Evolutionary conservation across 2,888 invertebrate genomes (phyloP).

Genomic region (Drosophila mettleri): DNA sequence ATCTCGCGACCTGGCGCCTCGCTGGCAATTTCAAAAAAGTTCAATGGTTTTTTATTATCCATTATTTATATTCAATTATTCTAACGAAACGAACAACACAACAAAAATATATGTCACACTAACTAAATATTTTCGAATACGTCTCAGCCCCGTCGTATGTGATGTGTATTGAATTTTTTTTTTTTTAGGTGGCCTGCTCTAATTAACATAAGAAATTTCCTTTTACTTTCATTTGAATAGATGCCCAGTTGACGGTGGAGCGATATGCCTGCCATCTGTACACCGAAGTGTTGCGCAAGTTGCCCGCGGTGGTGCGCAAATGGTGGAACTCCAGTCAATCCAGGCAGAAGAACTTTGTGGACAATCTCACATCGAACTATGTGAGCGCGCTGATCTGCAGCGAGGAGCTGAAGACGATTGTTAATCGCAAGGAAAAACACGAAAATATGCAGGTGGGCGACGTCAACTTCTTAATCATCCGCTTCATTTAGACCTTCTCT

Average conservation of each 20-base stretch:
- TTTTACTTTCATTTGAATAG: slow-evolving; percentile 41
- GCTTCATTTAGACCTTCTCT: neutral
- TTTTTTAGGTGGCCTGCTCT: slow-evolving; percentile 30
- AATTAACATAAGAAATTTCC: slow-evolving; percentile 2
- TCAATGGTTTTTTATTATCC: slow-evolving; percentile 52
- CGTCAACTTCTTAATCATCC: neutral
- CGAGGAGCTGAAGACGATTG: slow-evolving; percentile 88
- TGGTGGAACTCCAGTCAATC: slow-evolving; percentile 91
- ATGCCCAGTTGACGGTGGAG: slow-evolving; percentile 76
- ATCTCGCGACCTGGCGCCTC: slow-evolving; percentile 51
- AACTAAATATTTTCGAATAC: slow-evolving; percentile 11
- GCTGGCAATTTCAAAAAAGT: slow-evolving; percentile 52
- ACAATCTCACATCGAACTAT: slow-evolving; percentile 89
- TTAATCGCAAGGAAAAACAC: slow-evolving; percentile 86
- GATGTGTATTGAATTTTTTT: neutral
- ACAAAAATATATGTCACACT: slow-evolving; percentile 18
- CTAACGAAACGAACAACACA: slow-evolving; percentile 17
- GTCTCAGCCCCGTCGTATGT: neutral
- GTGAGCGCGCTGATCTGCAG: slow-evolving; percentile 89
- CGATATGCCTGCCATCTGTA: slow-evolving; percentile 88
- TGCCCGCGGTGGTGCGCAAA: slow-evolving; percentile 90
- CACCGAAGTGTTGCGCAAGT: slow-evolving; percentile 87
- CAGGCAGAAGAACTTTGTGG: slow-evolving; percentile 88
- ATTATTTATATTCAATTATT: slow-evolving; percentile 28
- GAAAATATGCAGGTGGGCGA: slow-evolving; percentile 88